Evolutionary conservation across 2,888 invertebrate genomes (phyloP).

Genomic region (Micoletzkya japonica): DNA sequence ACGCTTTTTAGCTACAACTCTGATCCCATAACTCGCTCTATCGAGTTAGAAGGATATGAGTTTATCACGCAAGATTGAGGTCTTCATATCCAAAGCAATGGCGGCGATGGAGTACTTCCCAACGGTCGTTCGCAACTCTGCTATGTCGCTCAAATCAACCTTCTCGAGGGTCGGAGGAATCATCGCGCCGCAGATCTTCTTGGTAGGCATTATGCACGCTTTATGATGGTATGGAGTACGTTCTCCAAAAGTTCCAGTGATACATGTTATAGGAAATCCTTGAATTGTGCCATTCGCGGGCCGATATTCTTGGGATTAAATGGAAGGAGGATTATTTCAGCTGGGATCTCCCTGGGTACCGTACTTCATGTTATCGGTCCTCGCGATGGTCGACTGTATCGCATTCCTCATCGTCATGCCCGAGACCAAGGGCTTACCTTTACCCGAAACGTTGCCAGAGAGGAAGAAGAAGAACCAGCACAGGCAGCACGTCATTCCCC

Average conservation of each 20-base stretch:
- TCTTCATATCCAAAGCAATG: conserved; percentile 43
- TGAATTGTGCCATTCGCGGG: too few species aligned
- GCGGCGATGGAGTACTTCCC: conserved; percentile 45
- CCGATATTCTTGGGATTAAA: too few species aligned
- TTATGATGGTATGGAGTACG: too few species aligned
- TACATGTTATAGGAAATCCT: too few species aligned
- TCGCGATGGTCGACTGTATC: conserved; percentile 44
- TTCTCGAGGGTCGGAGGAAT: conserved; percentile 43
- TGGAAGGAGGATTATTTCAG: conserved; percentile 31
- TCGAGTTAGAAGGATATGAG: too few species aligned
- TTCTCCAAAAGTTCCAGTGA: too few species aligned
- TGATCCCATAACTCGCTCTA: too few species aligned
- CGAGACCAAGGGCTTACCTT: conserved; percentile 53
- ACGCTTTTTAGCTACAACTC: too few species aligned
- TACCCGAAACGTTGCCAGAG: conserved; percentile 45
- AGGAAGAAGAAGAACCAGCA: conserved; percentile 35
- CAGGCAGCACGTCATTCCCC: too few species aligned
- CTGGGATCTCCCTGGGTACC: conserved; percentile 42
- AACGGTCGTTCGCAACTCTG: conserved; percentile 44
- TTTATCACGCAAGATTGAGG: too few species aligned
- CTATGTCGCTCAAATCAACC: conserved; percentile 41
- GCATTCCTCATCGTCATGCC: conserved; percentile 48
- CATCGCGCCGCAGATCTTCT: conserved; percentile 42
- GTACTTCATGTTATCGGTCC: conserved; percentile 42
- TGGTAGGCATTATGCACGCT: conserved; percentile 29